These are phyloP conservation scores for Egretta garzetta DNA, from an alignment of 2,113 vertebrate species.

Conservation along the genomic window DNA sequence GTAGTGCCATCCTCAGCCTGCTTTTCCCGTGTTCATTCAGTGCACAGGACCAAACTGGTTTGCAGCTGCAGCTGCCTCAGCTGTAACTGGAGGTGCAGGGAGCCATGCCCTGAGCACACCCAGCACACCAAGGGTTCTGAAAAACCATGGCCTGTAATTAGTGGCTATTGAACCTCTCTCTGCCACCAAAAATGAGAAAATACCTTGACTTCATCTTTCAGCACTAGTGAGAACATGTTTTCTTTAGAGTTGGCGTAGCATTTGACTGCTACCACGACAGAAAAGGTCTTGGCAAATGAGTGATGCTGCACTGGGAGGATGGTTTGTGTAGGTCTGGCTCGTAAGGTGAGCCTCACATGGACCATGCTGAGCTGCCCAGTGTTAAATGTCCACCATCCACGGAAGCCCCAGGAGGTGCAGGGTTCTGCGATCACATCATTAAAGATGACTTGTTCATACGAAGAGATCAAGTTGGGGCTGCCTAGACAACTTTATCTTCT, in stretches of 20 bases:
- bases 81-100: neutral
- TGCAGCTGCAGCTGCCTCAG: neutral
- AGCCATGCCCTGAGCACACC: neutral
- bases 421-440: neutral
- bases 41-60: neutral
- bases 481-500: neutral
- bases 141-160: neutral
- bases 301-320: accelerated
- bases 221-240: neutral
- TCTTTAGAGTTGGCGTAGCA: neutral
- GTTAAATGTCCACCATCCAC: neutral
- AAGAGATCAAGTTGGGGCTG: neutral
- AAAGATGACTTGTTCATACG: neutral
- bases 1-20: neutral
- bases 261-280: neutral
- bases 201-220: neutral
- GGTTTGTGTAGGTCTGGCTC: neutral
- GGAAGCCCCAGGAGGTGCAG: neutral
- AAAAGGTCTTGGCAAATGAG: neutral
- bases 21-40: neutral
- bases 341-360: neutral
- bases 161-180: neutral
- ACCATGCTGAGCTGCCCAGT: neutral
- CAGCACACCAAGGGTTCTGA: neutral
- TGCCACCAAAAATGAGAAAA: neutral